Percentiles rank a stretch among this genome's conserved stretches.
Conservation (phyloP, 2,113 vertebrate genomes). For the Ptilonorhynchus violaceus region DNA sequence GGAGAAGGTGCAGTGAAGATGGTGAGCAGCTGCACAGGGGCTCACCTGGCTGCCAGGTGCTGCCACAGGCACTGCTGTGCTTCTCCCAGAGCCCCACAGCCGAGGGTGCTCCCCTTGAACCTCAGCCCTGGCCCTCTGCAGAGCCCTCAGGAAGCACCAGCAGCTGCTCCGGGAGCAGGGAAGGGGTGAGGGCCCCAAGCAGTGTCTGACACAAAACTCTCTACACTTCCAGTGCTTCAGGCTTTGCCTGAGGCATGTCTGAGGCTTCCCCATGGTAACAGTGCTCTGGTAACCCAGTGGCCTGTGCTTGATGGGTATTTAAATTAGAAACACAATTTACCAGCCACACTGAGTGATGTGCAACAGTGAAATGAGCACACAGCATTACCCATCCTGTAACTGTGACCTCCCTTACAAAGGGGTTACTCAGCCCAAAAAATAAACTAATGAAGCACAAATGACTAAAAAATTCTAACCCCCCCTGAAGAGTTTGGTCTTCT, state of each 20-base stretch:
- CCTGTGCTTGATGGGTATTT: background rate
- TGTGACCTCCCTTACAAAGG: background rate
- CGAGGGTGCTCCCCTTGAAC: background rate
- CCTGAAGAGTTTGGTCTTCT: background rate
- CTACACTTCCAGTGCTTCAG: background rate
- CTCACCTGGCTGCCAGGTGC: background rate
- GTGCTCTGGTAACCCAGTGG: background rate
- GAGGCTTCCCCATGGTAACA: background rate
- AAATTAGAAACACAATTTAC: background rate
- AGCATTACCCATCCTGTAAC: background rate
- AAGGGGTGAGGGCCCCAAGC: background rate
- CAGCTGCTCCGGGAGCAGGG: background rate
- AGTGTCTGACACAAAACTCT: background rate
- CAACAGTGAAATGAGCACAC: background rate
- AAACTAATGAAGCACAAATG: background rate
- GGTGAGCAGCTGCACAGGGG: rapidly evolving
- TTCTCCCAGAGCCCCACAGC: rapidly evolving
- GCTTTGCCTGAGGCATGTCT: background rate
- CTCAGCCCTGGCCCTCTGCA: background rate
- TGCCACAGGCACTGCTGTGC: too few relatives aligned
- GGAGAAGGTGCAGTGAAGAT: background rate
- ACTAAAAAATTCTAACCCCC: background rate
- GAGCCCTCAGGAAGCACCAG: background rate
- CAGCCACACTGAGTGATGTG: background rate
- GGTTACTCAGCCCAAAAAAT: background rate